Evolutionary conservation across 2,113 vertebrate species (phyloP), one percentile per base, ranked within the genome.

Genomic region (pig (Sus scrofa)): DNA sequence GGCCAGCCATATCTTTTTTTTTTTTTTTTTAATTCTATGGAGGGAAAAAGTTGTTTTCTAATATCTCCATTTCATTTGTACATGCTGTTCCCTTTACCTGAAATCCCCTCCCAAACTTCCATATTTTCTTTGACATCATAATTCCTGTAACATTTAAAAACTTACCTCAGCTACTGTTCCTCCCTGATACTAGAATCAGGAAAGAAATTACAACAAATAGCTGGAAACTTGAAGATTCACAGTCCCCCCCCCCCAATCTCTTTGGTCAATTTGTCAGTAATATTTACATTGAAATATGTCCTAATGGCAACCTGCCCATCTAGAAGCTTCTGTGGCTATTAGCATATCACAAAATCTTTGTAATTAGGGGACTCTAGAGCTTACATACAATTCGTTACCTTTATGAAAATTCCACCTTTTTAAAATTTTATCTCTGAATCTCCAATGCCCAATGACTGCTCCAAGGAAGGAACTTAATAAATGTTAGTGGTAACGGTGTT

Each of bases 341-440:
- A 75, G 27, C 32, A 22, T 75, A 39, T 71, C 32, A 34, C 12
- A 68, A 62, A 39, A 67, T 75, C 19, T 79, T 63, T 67, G 16
- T 37, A 93, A 58, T 39, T 93, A 60, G 81, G 32, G 20, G 27
- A 20, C 10, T 11, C 39, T n/a, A 37, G 6, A 93, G 7, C 16
- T 74, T n/a, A n/a, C n/a, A n/a, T 58, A 74, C 20, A 15, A 19
- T 50, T 73, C 27, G 34, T 37, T 39, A 58, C 2, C 32, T 96
- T 93, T 82, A 74, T 81, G 50, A 44, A 52, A 93, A 81, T 82
- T 86, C 34, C 68, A 44, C 22, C n/a, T 44, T 74, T 90, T 81
- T 10, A 56, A 86, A 20, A 62, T 44, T 1, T 3, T 60, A 52
- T 37, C 26, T 81, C 30, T 79, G 39, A 67, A 32, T 92, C 5